phyloP scores from a whole-genome alignment of 2,888 invertebrate species.

The Heliconius erato region DNA sequence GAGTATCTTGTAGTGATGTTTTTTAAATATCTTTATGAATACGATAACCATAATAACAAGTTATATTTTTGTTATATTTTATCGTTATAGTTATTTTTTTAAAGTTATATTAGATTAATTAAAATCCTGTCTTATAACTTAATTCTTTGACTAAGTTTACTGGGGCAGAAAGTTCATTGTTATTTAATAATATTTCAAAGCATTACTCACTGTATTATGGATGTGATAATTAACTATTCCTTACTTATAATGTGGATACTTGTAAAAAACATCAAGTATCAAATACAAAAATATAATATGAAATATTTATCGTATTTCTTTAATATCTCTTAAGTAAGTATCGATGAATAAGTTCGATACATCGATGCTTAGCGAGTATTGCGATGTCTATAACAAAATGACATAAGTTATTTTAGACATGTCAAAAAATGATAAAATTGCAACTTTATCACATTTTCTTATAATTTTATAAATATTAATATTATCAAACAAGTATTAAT shows the following conservation, averaged over 20 bases:
- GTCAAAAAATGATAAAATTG: conserved; percentile 9
- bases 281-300: neutral
- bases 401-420: neutral
- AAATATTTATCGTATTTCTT: neutral
- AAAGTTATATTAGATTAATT: no score
- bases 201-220: neutral
- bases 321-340: neutral
- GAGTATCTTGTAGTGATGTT: no score
- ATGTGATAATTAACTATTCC: neutral
- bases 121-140: no score
- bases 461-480: neutral
- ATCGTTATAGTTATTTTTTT: no score
- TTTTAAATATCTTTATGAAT: no score
- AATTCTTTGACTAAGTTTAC: no score
- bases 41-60: no score
- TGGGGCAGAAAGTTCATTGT: neutral
- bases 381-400: neutral
- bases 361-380: neutral
- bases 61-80: no score
- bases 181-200: neutral
- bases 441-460: neutral
- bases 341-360: neutral
- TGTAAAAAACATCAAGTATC: neutral
- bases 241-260: neutral
- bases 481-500: neutral